Percentiles rank a stretch among this genome's conserved stretches.
phyloP scores from a whole-genome alignment of 2,113 vertebrate species.

The Neoarius graeffei region DNA sequence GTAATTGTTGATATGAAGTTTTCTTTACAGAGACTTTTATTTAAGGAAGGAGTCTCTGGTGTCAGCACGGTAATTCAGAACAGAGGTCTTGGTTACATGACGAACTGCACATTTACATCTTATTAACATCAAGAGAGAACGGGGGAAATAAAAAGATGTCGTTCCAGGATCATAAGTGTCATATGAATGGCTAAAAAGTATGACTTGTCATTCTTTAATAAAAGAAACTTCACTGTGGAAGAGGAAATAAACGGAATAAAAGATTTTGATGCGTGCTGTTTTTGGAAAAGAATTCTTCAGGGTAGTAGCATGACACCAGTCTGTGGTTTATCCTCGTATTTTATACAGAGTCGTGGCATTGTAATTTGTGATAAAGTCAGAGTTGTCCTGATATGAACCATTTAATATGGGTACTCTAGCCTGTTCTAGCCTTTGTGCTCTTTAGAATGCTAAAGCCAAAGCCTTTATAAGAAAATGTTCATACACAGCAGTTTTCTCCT shows the following conservation, averaged over 20 bases:
- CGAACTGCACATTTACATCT: not conserved
- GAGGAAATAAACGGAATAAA: not conserved
- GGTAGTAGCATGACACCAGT: not conserved
- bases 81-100: not conserved
- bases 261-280: not conserved
- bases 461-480: slow-evolving; percentile 10
- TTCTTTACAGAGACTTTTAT: not conserved
- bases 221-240: no score
- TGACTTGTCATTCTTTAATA: no score
- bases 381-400: not conserved
- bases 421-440: slow-evolving; percentile 18
- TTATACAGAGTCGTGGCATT: not conserved
- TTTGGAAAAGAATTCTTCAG: not conserved
- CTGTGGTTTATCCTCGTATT: not conserved
- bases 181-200: not conserved
- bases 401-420: not conserved
- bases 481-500: slow-evolving; percentile 31
- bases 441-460: slow-evolving; percentile 30
- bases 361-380: not conserved
- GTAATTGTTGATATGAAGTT: not conserved
- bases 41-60: not conserved
- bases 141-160: not conserved
- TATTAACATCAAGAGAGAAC: not conserved
- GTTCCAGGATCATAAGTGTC: not conserved
- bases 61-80: not conserved